Evolutionary conservation across 1,140 invertebrate species (phyloP).

Genomic region (Battus philenor): DNA sequence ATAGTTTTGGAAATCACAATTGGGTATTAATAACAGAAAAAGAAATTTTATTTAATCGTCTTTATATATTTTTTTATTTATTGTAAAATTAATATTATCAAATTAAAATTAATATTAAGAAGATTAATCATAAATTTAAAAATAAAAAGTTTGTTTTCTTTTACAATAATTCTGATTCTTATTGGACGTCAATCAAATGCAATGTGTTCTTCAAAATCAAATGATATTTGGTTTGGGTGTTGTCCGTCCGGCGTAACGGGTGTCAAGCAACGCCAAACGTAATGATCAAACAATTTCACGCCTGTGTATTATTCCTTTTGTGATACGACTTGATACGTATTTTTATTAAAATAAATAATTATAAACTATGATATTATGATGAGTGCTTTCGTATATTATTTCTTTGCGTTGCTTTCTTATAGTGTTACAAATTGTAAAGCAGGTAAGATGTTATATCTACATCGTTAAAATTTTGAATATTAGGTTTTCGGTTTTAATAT

Average conservation of each 20-base stretch:
- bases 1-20: no score
- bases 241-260: conserved; percentile 42
- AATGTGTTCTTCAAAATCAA: no score
- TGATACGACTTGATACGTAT: no score
- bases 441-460: conserved; percentile 59
- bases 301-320: conserved; percentile 26
- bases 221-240: no score
- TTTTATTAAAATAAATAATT: no score
- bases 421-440: conserved; percentile 46
- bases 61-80: not conserved
- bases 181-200: no score
- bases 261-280: conserved; percentile 49
- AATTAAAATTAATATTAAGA: not conserved
- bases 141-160: not conserved
- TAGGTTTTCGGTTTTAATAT: no score
- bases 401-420: conserved; percentile 57
- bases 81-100: not conserved
- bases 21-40: no score
- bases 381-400: conserved; percentile 52
- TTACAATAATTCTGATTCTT: no score
- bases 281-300: conserved; percentile 66
- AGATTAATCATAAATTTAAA: not conserved
- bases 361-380: conserved; percentile 70
- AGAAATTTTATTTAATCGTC: no score
- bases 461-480: no score